These are phyloP conservation scores for Drosophila longiperda DNA, from an alignment of 2,888 invertebrate species.

Conservation along the genomic window DNA sequence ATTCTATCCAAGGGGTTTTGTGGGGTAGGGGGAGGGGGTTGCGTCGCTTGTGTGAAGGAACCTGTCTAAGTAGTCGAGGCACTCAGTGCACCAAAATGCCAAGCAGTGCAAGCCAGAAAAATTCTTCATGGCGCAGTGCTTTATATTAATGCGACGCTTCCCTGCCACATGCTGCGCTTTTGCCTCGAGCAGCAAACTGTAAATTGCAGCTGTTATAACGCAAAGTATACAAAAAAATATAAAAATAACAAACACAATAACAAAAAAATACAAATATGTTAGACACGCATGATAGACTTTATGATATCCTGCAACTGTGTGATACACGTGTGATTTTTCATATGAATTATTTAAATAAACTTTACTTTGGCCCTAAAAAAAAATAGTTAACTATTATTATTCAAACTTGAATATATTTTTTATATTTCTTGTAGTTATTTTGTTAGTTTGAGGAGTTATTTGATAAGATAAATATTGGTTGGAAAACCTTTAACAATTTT, in stretches of 20 bases:
- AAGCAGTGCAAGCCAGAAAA: constrained; percentile 59
- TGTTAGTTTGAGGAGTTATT: neutral
- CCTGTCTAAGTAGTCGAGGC: constrained; percentile 38
- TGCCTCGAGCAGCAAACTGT: constrained; percentile 69
- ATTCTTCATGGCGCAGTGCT: constrained; percentile 79
- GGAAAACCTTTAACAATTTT: neutral
- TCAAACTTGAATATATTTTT: neutral
- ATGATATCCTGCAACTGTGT: neutral
- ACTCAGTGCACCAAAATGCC: constrained; percentile 23
- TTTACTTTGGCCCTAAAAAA: neutral
- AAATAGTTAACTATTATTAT: neutral
- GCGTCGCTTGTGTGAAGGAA: constrained; percentile 30
- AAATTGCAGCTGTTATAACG: constrained; percentile 73
- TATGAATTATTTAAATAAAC: neutral
- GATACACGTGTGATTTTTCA: fast-evolving
- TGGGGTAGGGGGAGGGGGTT: neutral
- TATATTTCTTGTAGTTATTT: neutral
- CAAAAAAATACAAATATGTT: constrained; percentile 33
- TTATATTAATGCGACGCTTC: constrained; percentile 69
- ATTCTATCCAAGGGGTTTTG: constrained; percentile 4
- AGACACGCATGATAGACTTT: neutral
- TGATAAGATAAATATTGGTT: neutral
- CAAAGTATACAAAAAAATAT: constrained; percentile 34
- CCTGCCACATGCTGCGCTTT: constrained; percentile 54
- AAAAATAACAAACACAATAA: constrained; percentile 43